Percentiles rank a stretch among this genome's conserved stretches.
phyloP scores from a whole-genome alignment of 1,140 invertebrate genomes.

The Antheraea mylitta region DNA sequence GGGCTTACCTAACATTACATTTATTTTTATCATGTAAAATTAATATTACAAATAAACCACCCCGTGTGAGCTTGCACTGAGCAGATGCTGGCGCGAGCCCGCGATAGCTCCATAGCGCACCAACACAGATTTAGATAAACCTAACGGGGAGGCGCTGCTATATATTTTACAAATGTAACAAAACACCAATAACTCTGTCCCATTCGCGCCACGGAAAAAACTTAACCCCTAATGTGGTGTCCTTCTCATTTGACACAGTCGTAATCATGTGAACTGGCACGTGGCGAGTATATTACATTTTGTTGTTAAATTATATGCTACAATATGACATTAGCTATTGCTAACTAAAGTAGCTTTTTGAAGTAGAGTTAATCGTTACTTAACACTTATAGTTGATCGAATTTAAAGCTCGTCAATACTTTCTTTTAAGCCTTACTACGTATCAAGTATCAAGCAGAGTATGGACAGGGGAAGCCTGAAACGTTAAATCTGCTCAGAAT shows the following conservation, averaged over 20 bases:
- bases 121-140: slow-evolving; percentile 59
- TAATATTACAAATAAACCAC: background rate
- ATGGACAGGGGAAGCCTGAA: no score
- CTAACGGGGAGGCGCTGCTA: slow-evolving; percentile 67
- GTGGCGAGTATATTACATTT: background rate
- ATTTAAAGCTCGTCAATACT: no score
- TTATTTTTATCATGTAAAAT: background rate
- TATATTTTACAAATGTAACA: slow-evolving; percentile 59
- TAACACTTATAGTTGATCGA: no score
- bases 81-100: slow-evolving; percentile 50
- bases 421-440: no score
- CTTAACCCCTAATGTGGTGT: slow-evolving; percentile 33
- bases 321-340: no score
- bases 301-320: no score
- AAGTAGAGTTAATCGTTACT: no score
- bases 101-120: slow-evolving; percentile 69
- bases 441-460: no score
- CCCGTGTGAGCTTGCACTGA: slow-evolving; percentile 8
- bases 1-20: background rate
- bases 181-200: slow-evolving; percentile 47
- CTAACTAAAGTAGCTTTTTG: no score
- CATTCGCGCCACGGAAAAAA: slow-evolving; percentile 47
- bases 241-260: slow-evolving; percentile 41
- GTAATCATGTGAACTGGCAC: background rate
- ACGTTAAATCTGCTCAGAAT: no score